Evolutionary conservation across 2,113 vertebrate species (phyloP), one percentile per base, ranked within the genome.

Genomic region (Elephantulus edwardii): DNA sequence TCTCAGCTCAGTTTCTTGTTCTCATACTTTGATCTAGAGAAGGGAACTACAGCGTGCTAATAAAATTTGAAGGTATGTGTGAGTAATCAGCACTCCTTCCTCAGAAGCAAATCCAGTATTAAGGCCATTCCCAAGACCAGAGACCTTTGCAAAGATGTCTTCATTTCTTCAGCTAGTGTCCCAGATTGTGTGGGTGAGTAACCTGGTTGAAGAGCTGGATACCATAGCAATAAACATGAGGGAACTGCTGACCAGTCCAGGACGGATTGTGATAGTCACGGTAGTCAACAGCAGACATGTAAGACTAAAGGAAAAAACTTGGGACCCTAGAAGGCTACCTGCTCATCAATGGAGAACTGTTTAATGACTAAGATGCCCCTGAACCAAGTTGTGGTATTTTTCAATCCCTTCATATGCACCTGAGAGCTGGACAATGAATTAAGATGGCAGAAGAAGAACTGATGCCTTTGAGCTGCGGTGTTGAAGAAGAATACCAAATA

Each of bases 1-100:
- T 92, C 60, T 90, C 82, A 89, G 91, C 71, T 96, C 94, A 83
- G 60, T 19, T 70, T 50, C 48, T n/a, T 86, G 81, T 86, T 95
- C 92, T 91, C 52, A 86, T 62, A 48, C 90, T 78, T 89, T 52
- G 52, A 88, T 90, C 95, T 95, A 89, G 92, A 90, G 94, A 94
- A 88, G 89, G 54, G 76, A 76, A 95, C 92, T 81, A 1, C 92
- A 54, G 22, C 90, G 35, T 10, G 66, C 28, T 89, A 91, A 82
- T 89, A 94, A 93, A 92, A 93, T 81, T 94, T 96, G 96, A 94
- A 96, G 84, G 91, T 75, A 83, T 26, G 33, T 76, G 90, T 74
- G 60, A 70, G 87, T 83, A 82, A 90, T 94, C 91, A 89, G 90
- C 42, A 13, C 52, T 64, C 79, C 93, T 88, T 96, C 94, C 87